phyloP scores from a whole-genome alignment of 2,797 vertebrate genomes.

The Neopelma chrysocephalum region DNA sequence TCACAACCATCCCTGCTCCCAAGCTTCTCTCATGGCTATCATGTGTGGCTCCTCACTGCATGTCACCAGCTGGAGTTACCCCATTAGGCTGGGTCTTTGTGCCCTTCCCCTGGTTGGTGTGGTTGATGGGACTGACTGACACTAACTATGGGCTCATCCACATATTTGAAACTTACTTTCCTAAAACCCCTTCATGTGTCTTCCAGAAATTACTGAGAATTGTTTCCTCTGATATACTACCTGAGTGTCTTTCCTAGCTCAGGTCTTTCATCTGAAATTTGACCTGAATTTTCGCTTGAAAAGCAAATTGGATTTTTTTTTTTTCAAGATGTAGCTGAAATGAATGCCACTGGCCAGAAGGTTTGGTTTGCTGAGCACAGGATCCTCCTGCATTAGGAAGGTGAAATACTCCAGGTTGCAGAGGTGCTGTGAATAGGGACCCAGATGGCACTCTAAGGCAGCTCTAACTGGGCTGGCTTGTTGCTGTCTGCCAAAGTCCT shows the following conservation, averaged over 20 bases:
- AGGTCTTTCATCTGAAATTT: not conserved
- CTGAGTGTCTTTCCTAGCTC: not conserved
- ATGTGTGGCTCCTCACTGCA: accelerated
- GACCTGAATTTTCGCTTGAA: not conserved
- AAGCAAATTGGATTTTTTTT: not conserved
- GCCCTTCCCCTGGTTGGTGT: not conserved
- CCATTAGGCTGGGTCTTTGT: not conserved
- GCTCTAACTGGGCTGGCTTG: not conserved
- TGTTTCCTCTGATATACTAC: not conserved
- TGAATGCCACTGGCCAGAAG: not conserved
- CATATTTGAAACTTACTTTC: accelerated
- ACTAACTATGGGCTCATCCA: not conserved
- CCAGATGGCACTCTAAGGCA: not conserved
- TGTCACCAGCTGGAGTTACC: not conserved
- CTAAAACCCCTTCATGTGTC: not conserved
- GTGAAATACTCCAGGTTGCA: not conserved
- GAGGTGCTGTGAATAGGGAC: not conserved
- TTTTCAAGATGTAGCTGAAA: not conserved
- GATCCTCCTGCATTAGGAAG: not conserved
- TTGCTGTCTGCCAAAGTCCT: not conserved
- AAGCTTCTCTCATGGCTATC: accelerated
- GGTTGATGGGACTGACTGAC: not conserved
- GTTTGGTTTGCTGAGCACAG: not conserved
- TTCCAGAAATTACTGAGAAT: not conserved
- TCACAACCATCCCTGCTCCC: not conserved